These are phyloP conservation scores for Ametastegia equiseti DNA, from an alignment of 2,888 invertebrate genomes.

Conservation along the genomic window DNA sequence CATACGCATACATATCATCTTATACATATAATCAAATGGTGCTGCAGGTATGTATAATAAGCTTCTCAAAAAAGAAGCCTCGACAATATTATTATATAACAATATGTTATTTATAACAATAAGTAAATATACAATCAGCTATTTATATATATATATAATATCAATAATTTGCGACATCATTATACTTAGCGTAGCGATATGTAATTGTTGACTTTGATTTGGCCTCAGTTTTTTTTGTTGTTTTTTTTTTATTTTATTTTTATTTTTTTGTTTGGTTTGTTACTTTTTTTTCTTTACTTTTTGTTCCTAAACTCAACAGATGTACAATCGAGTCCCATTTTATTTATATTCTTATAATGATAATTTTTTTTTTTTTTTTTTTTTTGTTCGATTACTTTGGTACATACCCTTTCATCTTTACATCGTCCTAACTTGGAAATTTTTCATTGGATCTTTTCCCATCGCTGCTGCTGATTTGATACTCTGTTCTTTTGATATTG, in stretches of 20 bases:
- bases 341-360: neutral
- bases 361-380: neutral
- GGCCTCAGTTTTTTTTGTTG: constrained; percentile 32
- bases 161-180: constrained; percentile 27
- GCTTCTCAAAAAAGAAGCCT: constrained; percentile 19
- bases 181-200: constrained; percentile 47
- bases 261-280: neutral
- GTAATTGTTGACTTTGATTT: constrained; percentile 48
- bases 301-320: neutral
- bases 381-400: neutral
- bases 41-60: no score
- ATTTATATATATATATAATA: constrained; percentile 18
- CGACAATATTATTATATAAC: neutral
- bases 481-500: constrained; percentile 53
- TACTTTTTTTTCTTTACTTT: neutral
- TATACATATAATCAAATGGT: neutral
- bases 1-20: neutral
- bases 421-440: constrained; percentile 44
- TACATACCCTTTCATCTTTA: neutral
- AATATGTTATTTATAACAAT: neutral
- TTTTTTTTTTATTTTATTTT: neutral
- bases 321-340: neutral
- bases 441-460: constrained; percentile 51
- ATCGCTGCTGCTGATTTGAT: constrained; percentile 49
- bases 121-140: neutral